Percentiles rank a stretch among this genome's conserved stretches.
Evolutionary conservation across 2,888 invertebrate species (phyloP).

Genomic region (Ophioninae sp.): DNA sequence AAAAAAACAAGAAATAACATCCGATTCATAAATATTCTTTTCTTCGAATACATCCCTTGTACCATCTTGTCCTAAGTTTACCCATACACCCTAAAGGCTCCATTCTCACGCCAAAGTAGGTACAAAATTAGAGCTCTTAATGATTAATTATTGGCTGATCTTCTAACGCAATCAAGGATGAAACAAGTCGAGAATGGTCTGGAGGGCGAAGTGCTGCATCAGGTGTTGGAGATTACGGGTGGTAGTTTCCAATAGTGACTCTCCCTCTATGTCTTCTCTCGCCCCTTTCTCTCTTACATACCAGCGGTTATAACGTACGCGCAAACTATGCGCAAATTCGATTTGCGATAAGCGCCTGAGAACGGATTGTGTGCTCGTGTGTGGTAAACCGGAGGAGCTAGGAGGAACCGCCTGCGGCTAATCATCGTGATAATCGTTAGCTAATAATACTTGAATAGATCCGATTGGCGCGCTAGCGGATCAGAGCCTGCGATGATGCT

Average conservation of each 20-base stretch:
- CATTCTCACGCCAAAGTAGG: slow-evolving; percentile 27
- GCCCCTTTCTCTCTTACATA: neutral
- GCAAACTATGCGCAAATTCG: slow-evolving; percentile 43
- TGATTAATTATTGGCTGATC: slow-evolving; percentile 50
- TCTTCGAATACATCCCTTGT: too few relatives aligned
- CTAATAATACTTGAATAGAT: slow-evolving; percentile 45
- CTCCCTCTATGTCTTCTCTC: neutral
- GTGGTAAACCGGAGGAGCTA: slow-evolving; percentile 37
- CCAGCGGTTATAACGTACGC: slow-evolving; percentile 17
- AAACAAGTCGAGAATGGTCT: slow-evolving; percentile 8
- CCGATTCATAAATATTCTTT: too few relatives aligned
- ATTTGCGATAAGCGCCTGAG: slow-evolving; percentile 33
- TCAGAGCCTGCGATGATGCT: neutral
- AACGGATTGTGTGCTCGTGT: slow-evolving; percentile 19
- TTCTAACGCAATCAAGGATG: slow-evolving; percentile 12
- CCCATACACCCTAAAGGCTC: slow-evolving; percentile 8
- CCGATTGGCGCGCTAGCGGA: neutral
- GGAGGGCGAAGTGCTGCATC: slow-evolving; percentile 4
- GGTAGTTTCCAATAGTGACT: slow-evolving; percentile 28
- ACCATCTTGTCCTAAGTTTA: neutral
- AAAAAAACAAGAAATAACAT: too few relatives aligned
- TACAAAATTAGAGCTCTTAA: slow-evolving; percentile 52
- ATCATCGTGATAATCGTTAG: slow-evolving; percentile 58
- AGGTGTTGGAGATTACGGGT: slow-evolving; percentile 39
- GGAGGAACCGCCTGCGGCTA: slow-evolving; percentile 53